Evolutionary conservation across 2,888 invertebrate genomes (phyloP), one percentile per base, ranked within the genome.

Genomic region (Melipona beecheii): DNA sequence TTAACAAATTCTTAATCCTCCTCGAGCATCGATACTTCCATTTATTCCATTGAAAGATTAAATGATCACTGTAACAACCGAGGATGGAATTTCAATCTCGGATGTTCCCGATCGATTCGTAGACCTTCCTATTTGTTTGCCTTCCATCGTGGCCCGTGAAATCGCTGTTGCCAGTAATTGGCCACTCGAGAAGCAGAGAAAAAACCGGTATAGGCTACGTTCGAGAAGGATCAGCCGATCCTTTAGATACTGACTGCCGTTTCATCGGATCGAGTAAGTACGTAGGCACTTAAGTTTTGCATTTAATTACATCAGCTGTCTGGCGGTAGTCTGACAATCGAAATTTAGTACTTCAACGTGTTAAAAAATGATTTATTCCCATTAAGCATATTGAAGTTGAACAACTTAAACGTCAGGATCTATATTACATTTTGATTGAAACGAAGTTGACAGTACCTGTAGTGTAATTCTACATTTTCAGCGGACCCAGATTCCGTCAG

Each of bases 81-180:
- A 64, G 54, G 43, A 24, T 9, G 31, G 50, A 62, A 74, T 75
- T 58, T 56, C 49, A 43, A 36, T 56, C 73, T 72, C 43, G 43
- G 43, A 43, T 50, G 50, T 68, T 50, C 15, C 4, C 62, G 79
- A 82, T 85, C 82, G 79, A 85, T 85, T 77, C n/a, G 54, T 65
- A 17, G 50, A 17, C 58, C 50, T 27, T 31, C 66, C 1, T 9
- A 43, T 84, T 80, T 58, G 76, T 76, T 84, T 68, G 68, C 60
- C 43, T 72, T 85, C 36, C 49, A 62, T 62, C 17, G 70, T 62
- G 68, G 64, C 27, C 73, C 24, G 70, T 78, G 81, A 81, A 75
- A 81, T 81, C 81, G 78, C 69, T 73, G 73, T 82, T 81, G 65
- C 75, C 79, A 72, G 87, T 89, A 89, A 89, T 89, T 89, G 89